Evolutionary conservation across 2,797 vertebrate genomes (phyloP).

Genomic region (Gorsachius magnificus): DNA sequence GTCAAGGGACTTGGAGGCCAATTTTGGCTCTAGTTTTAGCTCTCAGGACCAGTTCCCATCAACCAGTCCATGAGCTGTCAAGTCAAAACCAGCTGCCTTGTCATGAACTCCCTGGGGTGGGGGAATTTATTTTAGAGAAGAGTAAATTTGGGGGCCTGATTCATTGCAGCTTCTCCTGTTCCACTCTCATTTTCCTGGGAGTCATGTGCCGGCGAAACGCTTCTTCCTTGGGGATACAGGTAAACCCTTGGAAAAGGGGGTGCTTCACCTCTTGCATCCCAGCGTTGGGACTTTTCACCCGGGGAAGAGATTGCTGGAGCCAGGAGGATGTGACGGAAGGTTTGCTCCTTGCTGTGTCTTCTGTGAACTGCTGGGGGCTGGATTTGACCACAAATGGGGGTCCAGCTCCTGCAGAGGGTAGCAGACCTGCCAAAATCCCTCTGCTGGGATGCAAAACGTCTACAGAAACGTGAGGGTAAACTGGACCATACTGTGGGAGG

Average conservation of each 20-base stretch:
- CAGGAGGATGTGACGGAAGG: not conserved
- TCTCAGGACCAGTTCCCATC: not conserved
- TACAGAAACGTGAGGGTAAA: not conserved
- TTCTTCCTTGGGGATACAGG: not conserved
- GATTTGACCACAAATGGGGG: not conserved
- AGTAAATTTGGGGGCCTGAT: not conserved
- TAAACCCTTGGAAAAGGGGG: not conserved
- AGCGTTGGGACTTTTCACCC: accelerated
- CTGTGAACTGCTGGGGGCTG: not conserved
- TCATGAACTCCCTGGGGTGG: not conserved
- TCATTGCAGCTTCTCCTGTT: not conserved
- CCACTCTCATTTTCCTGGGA: not conserved
- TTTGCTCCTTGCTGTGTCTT: not conserved
- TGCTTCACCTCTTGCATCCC: not conserved
- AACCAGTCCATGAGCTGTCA: not conserved
- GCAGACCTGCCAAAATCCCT: not conserved
- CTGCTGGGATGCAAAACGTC: accelerated
- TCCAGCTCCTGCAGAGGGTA: not conserved
- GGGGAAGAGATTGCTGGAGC: not conserved
- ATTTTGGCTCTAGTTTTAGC: not conserved
- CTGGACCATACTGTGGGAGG: not conserved
- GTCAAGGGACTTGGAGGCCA: not conserved
- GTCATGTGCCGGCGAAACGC: accelerated
- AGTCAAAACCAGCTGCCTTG: not conserved
- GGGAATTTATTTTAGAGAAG: not conserved